Conservation (phyloP, 2,888 invertebrate genomes). For the Campopleginae sp. region DNA sequence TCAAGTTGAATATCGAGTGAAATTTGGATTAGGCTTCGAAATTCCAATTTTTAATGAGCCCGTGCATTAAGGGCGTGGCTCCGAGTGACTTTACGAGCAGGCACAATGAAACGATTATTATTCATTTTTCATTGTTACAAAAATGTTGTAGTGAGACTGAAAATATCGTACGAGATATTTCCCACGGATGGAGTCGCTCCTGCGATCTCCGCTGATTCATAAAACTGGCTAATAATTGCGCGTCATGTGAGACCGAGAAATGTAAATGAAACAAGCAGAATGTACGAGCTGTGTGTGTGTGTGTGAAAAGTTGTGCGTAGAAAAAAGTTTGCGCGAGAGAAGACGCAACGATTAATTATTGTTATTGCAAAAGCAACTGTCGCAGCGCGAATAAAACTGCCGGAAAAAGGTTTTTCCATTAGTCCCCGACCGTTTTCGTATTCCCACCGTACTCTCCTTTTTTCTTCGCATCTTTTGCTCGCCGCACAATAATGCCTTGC, state of each 20-base stretch:
- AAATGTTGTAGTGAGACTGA: not conserved
- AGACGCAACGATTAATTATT: conserved; percentile 14
- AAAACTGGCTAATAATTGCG: conserved; percentile 20
- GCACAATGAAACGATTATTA: not conserved
- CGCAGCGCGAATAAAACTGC: conserved; percentile 19
- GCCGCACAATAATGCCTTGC: not conserved
- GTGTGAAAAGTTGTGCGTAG: not conserved
- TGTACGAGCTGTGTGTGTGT: not conserved
- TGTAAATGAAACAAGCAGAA: conserved; percentile 5
- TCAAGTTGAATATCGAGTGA: too few species aligned
- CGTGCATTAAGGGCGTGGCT: not conserved
- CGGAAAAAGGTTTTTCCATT: conserved; percentile 45
- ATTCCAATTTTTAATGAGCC: not conserved
- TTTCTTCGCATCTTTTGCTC: not conserved
- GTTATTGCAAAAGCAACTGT: conserved; percentile 19
- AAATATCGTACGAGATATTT: not conserved
- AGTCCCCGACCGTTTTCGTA: not conserved
- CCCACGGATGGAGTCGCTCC: not conserved
- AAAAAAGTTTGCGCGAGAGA: not conserved
- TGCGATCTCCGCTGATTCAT: not conserved
- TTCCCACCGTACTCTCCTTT: not conserved
- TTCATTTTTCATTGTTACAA: conserved; percentile 14
- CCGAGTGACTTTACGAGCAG: not conserved
- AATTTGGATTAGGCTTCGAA: too few species aligned
- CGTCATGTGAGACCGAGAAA: conserved; percentile 15